Evolutionary conservation across 53 echinoderm and acorn worm genomes (phyloP), one percentile per base, ranked within the genome.

Genomic region (Echinarachnius parma): DNA sequence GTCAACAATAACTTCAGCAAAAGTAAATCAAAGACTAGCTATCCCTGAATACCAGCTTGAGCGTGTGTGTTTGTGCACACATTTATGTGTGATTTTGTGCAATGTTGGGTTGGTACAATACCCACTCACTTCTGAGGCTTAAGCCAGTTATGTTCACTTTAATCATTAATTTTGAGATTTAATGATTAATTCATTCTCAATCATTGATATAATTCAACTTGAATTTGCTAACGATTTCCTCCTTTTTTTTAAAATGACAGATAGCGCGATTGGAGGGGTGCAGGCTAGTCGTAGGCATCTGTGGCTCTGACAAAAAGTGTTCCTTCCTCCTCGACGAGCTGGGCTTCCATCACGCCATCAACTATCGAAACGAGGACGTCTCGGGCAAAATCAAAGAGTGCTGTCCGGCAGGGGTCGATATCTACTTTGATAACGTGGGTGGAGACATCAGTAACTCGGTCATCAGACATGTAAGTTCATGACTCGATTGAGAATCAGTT

Each of bases 351-450:
- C 75, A 85, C 54, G 98, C 87, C 46, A 88, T 98, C 59, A 98
- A 98, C 65, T 98, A 98, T 80, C 85, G 80, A 60, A 86, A 79
- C 20, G 80, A 98, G 46, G 77, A 88, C 28, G 76, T 91, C 21
- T 76, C 64, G 25, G 49, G 70, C 37, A 50, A 80, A 33, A 77
- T 91, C 27, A 69, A 26, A 56, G 98, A 98, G 47, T 80, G 77
- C 74, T 98, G 98, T 78, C 91, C 98, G 13, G 34, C 57, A 19
- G 98, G 98, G 2, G 77, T 91, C 9, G 86, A 91, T 53, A 72
- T 91, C n/a, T 91, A 91, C 64, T 98, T 88, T 78, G 98, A 98
- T 48, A 96, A 98, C 50, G 98, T 91, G 21, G 98, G 98, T n/a
- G 98, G 90, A 31, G 34, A 66, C 11, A 86, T 90, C 60, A 98